These are phyloP conservation scores for Oryzias celebensis DNA, from an alignment of 2,113 vertebrate genomes.

Conservation along the genomic window DNA sequence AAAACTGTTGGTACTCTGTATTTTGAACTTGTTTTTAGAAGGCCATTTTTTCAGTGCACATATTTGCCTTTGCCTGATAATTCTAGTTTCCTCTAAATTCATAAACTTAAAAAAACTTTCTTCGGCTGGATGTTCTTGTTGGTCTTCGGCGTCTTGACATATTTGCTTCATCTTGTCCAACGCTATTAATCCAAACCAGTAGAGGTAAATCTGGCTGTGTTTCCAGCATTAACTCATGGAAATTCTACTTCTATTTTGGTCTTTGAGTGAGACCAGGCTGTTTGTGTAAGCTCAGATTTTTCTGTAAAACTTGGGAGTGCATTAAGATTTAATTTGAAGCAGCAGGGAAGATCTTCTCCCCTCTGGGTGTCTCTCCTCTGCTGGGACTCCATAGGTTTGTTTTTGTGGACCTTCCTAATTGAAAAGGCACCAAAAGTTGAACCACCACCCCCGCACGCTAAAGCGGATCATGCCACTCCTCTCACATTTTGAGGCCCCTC, in stretches of 20 bases:
- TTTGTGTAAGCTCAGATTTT: conserved; percentile 35
- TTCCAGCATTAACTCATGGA: conserved; percentile 38
- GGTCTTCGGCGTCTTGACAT: no score
- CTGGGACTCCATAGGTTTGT: conserved; percentile 36
- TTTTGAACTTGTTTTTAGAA: no score
- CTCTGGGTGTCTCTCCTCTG: conserved; percentile 30
- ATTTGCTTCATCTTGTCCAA: no score
- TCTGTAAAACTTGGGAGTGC: conserved; percentile 10
- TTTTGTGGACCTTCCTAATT: conserved; percentile 41
- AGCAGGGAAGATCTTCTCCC: conserved; percentile 46
- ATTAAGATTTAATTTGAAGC: conserved; percentile 42
- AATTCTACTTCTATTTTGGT: conserved; percentile 58
- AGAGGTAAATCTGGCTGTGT: conserved; percentile 1
- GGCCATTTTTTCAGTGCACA: no score
- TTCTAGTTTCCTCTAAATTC: no score
- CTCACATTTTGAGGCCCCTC: conserved; percentile 39
- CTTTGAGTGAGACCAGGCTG: conserved; percentile 25
- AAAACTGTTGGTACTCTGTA: no score
- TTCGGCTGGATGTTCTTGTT: no score
- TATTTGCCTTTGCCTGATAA: no score
- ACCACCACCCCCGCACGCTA: conserved; percentile 3
- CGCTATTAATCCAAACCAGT: no score
- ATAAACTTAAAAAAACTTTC: no score
- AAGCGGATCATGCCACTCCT: conserved; percentile 26
- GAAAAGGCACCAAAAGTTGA: conserved; percentile 46